Percentiles rank a stretch among this genome's conserved stretches.
These are phyloP conservation scores for Ceramica pisi DNA, from an alignment of 2,888 invertebrate species.

Conservation along the genomic window DNA sequence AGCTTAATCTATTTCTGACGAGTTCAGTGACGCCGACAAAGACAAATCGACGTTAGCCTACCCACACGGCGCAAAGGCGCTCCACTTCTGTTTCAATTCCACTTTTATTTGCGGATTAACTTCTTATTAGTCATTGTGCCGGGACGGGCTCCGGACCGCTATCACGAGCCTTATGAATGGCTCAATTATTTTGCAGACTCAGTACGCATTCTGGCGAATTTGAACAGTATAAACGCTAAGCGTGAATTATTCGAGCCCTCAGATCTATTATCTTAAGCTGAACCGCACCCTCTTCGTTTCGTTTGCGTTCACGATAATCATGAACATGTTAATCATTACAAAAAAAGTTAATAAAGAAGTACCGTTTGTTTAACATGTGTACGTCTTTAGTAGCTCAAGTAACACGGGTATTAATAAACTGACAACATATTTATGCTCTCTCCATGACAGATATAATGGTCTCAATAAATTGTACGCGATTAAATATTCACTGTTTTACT, in stretches of 20 bases:
- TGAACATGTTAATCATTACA: conserved; percentile 72
- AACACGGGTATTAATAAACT: conserved; percentile 82
- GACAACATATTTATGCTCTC: conserved; percentile 85
- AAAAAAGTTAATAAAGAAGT: conserved; percentile 65
- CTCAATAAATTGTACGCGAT: conserved; percentile 81
- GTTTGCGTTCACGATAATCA: conserved; percentile 58
- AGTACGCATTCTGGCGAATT: conserved; percentile 72
- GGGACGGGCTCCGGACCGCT: conserved; percentile 82
- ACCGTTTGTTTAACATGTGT: conserved; percentile 79
- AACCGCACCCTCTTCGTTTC: conserved; percentile 43
- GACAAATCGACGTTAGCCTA: conserved; percentile 91
- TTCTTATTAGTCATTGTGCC: conserved; percentile 90
- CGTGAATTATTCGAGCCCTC: conserved; percentile 66
- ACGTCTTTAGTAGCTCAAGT: conserved; percentile 75
- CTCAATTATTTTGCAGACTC: conserved; percentile 89
- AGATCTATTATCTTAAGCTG: conserved; percentile 57
- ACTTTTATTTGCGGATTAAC: conserved; percentile 91
- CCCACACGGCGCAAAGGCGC: conserved; percentile 90
- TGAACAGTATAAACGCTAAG: conserved; percentile 67
- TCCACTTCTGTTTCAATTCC: conserved; percentile 91
- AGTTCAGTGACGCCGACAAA: conserved; percentile 91
- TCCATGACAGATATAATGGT: conserved; percentile 79
- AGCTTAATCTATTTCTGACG: conserved; percentile 91
- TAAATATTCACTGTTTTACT: conserved; percentile 72
- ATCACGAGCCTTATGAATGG: conserved; percentile 90